These are phyloP conservation scores for Villa cingulata DNA, from an alignment of 2,888 invertebrate genomes.

Conservation along the genomic window DNA sequence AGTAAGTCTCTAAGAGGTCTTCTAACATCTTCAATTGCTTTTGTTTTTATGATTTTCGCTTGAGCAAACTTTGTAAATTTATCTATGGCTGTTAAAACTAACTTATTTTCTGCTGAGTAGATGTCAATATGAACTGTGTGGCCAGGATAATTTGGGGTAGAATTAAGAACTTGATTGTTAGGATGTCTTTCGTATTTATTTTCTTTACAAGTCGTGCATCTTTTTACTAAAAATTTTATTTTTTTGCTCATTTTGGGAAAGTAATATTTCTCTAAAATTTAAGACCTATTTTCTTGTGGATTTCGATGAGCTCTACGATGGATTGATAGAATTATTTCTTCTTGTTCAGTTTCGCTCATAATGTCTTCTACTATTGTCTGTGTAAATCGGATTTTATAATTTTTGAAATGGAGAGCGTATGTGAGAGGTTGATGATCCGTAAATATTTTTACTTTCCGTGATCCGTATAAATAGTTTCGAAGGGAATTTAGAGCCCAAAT, in stretches of 20 bases:
- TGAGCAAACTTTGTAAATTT: conserved; percentile 8
- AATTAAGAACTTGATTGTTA: not conserved
- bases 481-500: no score
- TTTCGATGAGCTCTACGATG: conserved; percentile 8
- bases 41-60: conserved; percentile 3
- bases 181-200: conserved; percentile 1
- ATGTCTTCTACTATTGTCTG: no score
- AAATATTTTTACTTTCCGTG: no score
- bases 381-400: not conserved
- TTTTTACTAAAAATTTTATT: no score
- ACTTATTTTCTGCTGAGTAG: not conserved
- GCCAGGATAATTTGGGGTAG: no score
- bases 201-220: conserved; percentile 8
- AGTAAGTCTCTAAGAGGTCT: conserved; percentile 3
- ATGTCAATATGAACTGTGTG: no score
- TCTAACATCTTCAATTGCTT: conserved; percentile 3
- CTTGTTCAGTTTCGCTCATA: conserved; percentile 1
- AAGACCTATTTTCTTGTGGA: conserved; percentile 11
- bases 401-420: conserved; percentile 2
- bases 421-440: no score
- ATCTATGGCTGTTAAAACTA: conserved; percentile 6
- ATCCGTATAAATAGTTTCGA: no score
- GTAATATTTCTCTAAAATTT: conserved; percentile 9
- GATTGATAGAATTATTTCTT: not conserved
- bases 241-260: no score